phyloP scores from a whole-genome alignment of 2,888 invertebrate species.

The Hipparchia sbordonii region DNA sequence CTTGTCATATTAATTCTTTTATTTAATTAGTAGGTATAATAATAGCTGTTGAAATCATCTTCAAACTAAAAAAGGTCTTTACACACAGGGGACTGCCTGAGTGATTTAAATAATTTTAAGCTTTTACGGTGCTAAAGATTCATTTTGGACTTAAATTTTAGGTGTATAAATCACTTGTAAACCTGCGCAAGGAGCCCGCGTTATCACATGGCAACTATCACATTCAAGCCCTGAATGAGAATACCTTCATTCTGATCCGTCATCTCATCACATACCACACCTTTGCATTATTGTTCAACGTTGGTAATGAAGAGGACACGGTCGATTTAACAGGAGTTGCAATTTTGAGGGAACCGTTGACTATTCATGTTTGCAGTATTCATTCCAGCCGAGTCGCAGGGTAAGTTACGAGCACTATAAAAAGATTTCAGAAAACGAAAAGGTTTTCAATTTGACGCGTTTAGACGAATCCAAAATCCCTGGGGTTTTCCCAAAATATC shows the following conservation, averaged over 20 bases:
- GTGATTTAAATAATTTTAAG: too few relatives aligned
- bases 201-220: slow-evolving; percentile 64
- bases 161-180: slow-evolving; percentile 3
- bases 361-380: slow-evolving; percentile 18
- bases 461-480: too few relatives aligned
- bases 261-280: slow-evolving; percentile 56
- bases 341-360: slow-evolving; percentile 6
- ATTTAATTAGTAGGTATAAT: too few relatives aligned
- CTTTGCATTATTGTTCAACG: slow-evolving; percentile 78
- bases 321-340: slow-evolving; percentile 7
- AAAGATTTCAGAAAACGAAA: not conserved
- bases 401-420: slow-evolving; percentile 1
- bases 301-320: slow-evolving; percentile 57
- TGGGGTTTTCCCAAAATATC: too few relatives aligned
- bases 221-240: slow-evolving; percentile 54
- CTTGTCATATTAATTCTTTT: too few relatives aligned
- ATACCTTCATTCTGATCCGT: slow-evolving; percentile 56
- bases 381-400: slow-evolving; percentile 16
- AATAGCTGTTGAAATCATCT: too few relatives aligned
- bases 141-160: not conserved
- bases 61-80: too few relatives aligned
- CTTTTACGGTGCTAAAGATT: too few relatives aligned
- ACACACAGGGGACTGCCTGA: too few relatives aligned
- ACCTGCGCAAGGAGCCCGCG: slow-evolving; percentile 68
- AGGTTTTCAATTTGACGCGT: too few relatives aligned